These are phyloP conservation scores for Ptychobarbus kaznakovi DNA, from an alignment of 2,797 vertebrate species.

Conservation along the genomic window DNA sequence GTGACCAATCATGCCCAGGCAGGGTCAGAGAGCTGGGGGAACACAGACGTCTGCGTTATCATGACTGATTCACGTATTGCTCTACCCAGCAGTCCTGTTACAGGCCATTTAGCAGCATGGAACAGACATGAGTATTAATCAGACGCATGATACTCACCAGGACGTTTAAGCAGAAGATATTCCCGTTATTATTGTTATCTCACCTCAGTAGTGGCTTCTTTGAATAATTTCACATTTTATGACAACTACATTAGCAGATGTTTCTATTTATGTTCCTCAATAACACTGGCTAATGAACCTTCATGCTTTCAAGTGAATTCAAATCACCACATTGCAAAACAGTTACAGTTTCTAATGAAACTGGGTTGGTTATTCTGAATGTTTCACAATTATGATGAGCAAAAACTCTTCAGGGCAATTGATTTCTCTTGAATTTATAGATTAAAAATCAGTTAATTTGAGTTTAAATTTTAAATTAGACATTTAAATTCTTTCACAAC, in stretches of 20 bases:
- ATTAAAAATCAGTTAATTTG: background rate
- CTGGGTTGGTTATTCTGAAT: background rate
- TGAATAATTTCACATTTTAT: background rate
- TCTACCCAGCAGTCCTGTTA: constrained; percentile 38
- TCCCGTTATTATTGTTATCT: background rate
- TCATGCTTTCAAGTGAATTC: background rate
- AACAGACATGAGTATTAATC: constrained; percentile 25
- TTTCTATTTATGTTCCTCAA: background rate
- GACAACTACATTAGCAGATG: background rate
- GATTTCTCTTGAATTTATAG: background rate
- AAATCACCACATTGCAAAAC: background rate
- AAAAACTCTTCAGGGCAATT: background rate
- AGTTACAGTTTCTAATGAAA: background rate
- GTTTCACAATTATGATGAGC: background rate
- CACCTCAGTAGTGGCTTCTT: background rate
- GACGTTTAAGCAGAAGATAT: background rate
- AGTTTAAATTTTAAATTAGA: background rate
- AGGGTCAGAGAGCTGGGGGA: constrained; percentile 47
- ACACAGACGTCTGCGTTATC: constrained; percentile 55
- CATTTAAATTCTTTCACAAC: background rate
- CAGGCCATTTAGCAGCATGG: constrained; percentile 43
- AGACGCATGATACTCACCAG: background rate
- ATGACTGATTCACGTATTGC: constrained; percentile 51
- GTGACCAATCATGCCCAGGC: constrained; percentile 57
- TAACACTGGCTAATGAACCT: background rate